Conservation (phyloP, 2,888 invertebrate species). For the Panopea generosa region DNA sequence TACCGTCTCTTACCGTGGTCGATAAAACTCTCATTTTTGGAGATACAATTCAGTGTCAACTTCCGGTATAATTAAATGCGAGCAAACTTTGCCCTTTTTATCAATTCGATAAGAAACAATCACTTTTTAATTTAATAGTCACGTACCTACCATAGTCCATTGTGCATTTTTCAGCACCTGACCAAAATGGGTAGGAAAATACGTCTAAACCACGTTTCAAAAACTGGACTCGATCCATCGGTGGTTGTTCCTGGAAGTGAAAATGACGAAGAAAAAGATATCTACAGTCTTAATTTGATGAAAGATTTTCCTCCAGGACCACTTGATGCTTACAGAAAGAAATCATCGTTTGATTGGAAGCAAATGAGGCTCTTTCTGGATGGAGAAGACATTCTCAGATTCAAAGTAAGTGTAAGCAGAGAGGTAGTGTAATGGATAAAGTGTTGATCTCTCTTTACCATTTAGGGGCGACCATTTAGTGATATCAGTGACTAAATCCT, state of each 20-base stretch:
- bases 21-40: too few species aligned
- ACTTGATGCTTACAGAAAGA: constrained; percentile 91
- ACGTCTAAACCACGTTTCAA: constrained; percentile 12
- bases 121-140: too few species aligned
- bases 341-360: constrained; percentile 95
- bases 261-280: constrained; percentile 40
- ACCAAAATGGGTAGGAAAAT: background rate
- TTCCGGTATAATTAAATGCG: constrained; percentile 19
- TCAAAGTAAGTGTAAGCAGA: constrained; percentile 90
- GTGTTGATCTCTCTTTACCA: too few species aligned
- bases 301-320: constrained; percentile 88
- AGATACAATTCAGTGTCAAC: constrained; percentile 34
- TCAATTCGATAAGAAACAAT: too few species aligned
- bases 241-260: constrained; percentile 59
- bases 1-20: too few species aligned
- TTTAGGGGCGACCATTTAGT: too few species aligned
- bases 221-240: constrained; percentile 51
- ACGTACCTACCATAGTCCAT: too few species aligned
- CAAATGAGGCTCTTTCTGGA: constrained; percentile 92
- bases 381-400: constrained; percentile 90
- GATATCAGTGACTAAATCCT: too few species aligned
- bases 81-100: constrained; percentile 41
- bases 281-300: constrained; percentile 64
- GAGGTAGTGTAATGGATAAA: background rate
- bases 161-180: too few species aligned